These are phyloP conservation scores for Anabas testudineus DNA, from an alignment of 2,797 vertebrate species.

Conservation along the genomic window DNA sequence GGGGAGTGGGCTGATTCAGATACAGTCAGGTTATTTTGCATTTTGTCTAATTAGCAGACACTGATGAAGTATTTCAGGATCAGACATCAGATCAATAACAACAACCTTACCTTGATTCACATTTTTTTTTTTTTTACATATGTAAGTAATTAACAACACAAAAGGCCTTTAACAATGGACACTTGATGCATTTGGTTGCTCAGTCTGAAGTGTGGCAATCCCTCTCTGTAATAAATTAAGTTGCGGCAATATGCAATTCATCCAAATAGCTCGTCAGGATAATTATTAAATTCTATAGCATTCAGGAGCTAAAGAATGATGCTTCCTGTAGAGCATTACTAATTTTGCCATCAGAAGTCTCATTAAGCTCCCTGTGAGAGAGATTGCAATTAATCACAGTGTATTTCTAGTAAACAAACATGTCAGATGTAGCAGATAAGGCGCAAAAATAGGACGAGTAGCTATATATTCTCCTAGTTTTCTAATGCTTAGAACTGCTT, in stretches of 20 bases:
- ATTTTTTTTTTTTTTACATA: background rate
- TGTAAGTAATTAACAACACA: background rate
- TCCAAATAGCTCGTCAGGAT: slow-evolving; percentile 39
- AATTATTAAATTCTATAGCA: slow-evolving; percentile 55
- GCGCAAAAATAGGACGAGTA: slow-evolving; percentile 22
- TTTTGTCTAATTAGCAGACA: slow-evolving; percentile 46
- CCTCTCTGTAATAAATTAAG: slow-evolving; percentile 17
- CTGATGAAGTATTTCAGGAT: slow-evolving; percentile 33
- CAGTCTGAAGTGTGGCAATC: background rate
- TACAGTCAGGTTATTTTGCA: slow-evolving; percentile 16
- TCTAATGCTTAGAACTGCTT: slow-evolving; percentile 24
- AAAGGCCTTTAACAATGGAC: background rate
- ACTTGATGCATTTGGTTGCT: slow-evolving; percentile 1
- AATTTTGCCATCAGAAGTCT: slow-evolving; percentile 62
- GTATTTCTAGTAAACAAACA: slow-evolving; percentile 61
- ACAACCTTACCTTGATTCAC: slow-evolving; percentile 6
- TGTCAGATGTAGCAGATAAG: slow-evolving; percentile 52
- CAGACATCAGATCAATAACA: slow-evolving; percentile 11
- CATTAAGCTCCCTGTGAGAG: slow-evolving; percentile 58
- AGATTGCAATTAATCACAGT: slow-evolving; percentile 55
- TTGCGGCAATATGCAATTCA: slow-evolving; percentile 35
- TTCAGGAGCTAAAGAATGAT: slow-evolving; percentile 48
- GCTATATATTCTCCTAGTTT: slow-evolving; percentile 16
- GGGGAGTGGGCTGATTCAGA: slow-evolving; percentile 27
- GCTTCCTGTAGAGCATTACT: slow-evolving; percentile 54